Conservation (phyloP, 2,888 invertebrate species). For the Entomobrya multifasciata region DNA sequence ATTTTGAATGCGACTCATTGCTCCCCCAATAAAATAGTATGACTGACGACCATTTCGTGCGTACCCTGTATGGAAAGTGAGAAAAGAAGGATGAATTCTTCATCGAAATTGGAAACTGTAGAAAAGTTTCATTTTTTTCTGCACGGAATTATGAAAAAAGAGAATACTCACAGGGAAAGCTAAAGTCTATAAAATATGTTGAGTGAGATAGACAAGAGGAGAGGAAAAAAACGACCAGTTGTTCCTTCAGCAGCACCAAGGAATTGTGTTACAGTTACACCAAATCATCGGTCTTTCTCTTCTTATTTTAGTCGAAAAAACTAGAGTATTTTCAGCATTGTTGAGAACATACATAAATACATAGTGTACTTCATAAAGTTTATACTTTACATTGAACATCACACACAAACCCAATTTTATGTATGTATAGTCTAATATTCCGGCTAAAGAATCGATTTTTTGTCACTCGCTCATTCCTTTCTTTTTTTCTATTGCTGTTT, state of each 20-base stretch:
- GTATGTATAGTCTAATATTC: slow-evolving; percentile 5
- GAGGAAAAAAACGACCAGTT: background rate
- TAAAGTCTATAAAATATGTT: background rate
- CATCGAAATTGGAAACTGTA: slow-evolving; percentile 54
- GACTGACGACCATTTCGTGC: background rate
- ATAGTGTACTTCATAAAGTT: too few species aligned
- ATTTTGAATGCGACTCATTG: too few species aligned
- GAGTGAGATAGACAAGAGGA: background rate
- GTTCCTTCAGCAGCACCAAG: slow-evolving; percentile 36
- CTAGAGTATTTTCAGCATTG: background rate
- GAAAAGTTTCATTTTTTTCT: slow-evolving; percentile 1
- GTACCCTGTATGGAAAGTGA: background rate
- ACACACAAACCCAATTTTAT: too few species aligned
- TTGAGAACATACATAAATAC: too few species aligned
- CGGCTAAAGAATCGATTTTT: slow-evolving; percentile 69
- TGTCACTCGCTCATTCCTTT: slow-evolving; percentile 55
- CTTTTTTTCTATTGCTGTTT: slow-evolving; percentile 2
- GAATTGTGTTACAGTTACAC: slow-evolving; percentile 32
- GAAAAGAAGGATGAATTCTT: slow-evolving; percentile 59
- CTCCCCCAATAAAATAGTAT: slow-evolving; percentile 9
- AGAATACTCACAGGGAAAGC: background rate
- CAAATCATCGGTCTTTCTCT: slow-evolving; percentile 6
- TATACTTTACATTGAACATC: too few species aligned
- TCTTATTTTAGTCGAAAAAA: slow-evolving; percentile 15
- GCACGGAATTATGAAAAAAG: background rate